Base-by-base conservation (phyloP, 2,797 vertebrate genomes). In the Erethizon dorsatum region DNA sequence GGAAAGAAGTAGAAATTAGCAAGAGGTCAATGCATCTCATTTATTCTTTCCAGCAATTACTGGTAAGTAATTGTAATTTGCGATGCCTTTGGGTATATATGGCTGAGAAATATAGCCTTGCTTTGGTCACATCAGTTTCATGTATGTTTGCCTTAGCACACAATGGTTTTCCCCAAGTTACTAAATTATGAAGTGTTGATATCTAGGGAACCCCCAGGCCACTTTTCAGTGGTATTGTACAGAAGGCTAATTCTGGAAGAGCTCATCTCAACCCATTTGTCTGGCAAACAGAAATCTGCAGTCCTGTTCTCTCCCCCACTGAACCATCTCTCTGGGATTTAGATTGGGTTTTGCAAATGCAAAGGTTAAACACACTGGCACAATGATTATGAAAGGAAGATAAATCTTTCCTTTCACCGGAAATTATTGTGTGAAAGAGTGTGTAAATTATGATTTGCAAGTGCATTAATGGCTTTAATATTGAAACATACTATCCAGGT, bases 351-450 rank as follows among this genome's bases (percentile, higher is more conserved):
- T 97, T 96, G 92, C 92, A 97, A 71, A 96, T 93, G 93, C 95
- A 98, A 97, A 98, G 97, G 97, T 98, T 98, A 98, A 98, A 97
- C 75, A 94, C 80, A 95, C 95, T 98, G 97, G 97, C 97, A 97
- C 73, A 84, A 84, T 98, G 97, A 98, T 98, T 98, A 96, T 93
- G 93, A 97, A 98, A 97, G 78, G 97, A 98, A 98, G 97, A 98
- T 97, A 0, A 98, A 98, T 98, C 92, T 97, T 97, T 96, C 96
- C 92, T 97, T 95, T 96, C 84, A 94, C 94, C 95, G 92, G 93
- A 98, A 98, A 97, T 98, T 97, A 98, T 98, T 95, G 96, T 98
- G 96, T 97, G 96, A 97, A 97, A 97, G 95, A 97, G 91, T 98
- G 92, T 98, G 95, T 98, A 98, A 98, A 98, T 98, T 97, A 97